These are phyloP conservation scores for Enteromius fasciolatus DNA, from an alignment of 2,797 vertebrate genomes.

Conservation along the genomic window DNA sequence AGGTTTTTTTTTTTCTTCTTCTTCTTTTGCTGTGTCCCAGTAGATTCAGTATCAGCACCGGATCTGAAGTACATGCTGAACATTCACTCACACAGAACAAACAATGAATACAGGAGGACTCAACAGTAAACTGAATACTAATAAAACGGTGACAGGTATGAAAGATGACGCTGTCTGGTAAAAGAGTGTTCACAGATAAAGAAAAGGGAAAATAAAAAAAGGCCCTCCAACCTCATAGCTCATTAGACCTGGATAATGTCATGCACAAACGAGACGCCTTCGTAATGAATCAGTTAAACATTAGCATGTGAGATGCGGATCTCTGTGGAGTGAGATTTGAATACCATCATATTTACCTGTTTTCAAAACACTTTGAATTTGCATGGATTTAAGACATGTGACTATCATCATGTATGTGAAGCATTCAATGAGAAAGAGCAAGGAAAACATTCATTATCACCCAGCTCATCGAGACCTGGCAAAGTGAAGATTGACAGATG, in stretches of 20 bases:
- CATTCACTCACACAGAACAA: constrained; percentile 1
- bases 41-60: neutral
- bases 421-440: constrained; percentile 38
- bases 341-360: constrained; percentile 21
- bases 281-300: constrained; percentile 79
- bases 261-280: constrained; percentile 82
- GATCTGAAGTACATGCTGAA: neutral
- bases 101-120: constrained; percentile 86
- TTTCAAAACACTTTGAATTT: constrained; percentile 34
- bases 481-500: constrained; percentile 25
- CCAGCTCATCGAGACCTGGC: neutral
- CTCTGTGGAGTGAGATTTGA: constrained; percentile 40
- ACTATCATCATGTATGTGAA: constrained; percentile 3
- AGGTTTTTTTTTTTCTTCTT: no score
- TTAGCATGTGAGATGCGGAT: constrained; percentile 54
- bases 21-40: neutral
- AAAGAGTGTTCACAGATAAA: constrained; percentile 71
- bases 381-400: neutral
- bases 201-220: constrained; percentile 3
- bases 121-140: constrained; percentile 75
- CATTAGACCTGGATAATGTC: constrained; percentile 81
- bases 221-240: constrained; percentile 49
- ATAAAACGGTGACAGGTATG: constrained; percentile 60
- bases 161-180: constrained; percentile 18
- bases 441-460: constrained; percentile 44